A percentile compares a stretch with the other conserved stretches of the same genome.
phyloP scores from a whole-genome alignment of 2,113 vertebrate genomes.

The Excalfactoria chinensis region DNA sequence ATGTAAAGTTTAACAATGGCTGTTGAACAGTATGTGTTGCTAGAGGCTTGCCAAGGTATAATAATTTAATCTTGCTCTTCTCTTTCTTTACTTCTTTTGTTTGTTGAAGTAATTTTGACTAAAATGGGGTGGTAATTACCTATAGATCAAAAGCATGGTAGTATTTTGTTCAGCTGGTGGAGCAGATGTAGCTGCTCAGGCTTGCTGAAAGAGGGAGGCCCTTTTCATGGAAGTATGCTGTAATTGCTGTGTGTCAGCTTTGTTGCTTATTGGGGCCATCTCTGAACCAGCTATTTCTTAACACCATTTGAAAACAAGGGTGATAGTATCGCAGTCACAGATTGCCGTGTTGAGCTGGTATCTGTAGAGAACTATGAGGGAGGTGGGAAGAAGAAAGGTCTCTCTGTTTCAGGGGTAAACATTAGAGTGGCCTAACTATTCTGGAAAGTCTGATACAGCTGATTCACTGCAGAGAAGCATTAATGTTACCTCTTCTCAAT shows the following conservation, averaged over 20 bases:
- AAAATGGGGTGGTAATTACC: neutral
- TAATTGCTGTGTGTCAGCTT: neutral
- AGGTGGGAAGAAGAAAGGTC: neutral
- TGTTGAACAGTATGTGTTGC: neutral
- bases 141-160: neutral
- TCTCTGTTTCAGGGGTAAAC: neutral
- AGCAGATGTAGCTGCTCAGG: neutral
- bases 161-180: neutral
- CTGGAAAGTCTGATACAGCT: neutral
- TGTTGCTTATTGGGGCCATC: neutral
- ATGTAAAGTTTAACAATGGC: neutral
- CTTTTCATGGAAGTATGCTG: neutral
- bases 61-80: neutral
- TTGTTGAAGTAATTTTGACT: neutral
- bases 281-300: neutral
- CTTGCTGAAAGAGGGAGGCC: neutral
- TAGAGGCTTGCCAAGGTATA: neutral
- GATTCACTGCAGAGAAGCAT: neutral
- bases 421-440: neutral
- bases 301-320: neutral
- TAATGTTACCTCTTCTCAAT: neutral
- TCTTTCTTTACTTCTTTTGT: neutral
- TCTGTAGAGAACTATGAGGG: neutral
- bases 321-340: neutral
- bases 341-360: neutral